Conservation (phyloP, 1,140 invertebrate species). For the Megalopta genalis region DNA sequence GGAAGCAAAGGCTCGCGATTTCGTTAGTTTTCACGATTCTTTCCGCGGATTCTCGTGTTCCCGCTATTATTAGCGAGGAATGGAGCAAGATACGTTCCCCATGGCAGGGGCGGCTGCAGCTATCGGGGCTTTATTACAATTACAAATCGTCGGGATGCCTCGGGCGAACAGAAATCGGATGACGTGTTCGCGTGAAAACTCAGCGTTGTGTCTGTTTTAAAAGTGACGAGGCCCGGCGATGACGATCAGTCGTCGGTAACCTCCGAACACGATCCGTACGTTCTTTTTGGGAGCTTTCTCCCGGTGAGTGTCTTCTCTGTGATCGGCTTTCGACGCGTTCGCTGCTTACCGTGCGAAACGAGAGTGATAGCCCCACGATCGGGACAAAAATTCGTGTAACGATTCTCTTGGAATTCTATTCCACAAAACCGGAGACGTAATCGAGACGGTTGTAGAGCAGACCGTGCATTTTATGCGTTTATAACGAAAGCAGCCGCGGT, state of each 20-base stretch:
- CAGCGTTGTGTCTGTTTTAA: neutral
- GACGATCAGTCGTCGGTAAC: neutral
- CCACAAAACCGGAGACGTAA: no score
- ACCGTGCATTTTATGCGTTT: no score
- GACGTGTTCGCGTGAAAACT: conserved; percentile 1
- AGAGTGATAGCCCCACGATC: no score
- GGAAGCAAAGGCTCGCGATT: neutral
- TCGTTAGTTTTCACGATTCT: neutral
- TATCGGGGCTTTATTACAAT: conserved; percentile 5
- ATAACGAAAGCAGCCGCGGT: no score
- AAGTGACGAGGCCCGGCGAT: conserved; percentile 3
- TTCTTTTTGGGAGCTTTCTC: neutral
- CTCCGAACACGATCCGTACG: neutral
- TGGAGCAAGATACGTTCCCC: neutral
- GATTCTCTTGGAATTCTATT: no score
- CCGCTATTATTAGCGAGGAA: neutral
- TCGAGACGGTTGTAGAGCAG: no score
- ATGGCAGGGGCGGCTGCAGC: neutral
- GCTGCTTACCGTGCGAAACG: no score
- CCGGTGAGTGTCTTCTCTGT: neutral
- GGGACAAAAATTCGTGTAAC: no score
- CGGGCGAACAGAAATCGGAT: neutral
- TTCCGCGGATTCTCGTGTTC: neutral
- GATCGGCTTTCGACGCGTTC: no score
- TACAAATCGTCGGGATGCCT: conserved; percentile 2